A percentile compares a stretch with the other conserved stretches of the same genome.
Evolutionary conservation across 2,113 vertebrate species (phyloP).

Genomic region (Hemichromis elongatus): DNA sequence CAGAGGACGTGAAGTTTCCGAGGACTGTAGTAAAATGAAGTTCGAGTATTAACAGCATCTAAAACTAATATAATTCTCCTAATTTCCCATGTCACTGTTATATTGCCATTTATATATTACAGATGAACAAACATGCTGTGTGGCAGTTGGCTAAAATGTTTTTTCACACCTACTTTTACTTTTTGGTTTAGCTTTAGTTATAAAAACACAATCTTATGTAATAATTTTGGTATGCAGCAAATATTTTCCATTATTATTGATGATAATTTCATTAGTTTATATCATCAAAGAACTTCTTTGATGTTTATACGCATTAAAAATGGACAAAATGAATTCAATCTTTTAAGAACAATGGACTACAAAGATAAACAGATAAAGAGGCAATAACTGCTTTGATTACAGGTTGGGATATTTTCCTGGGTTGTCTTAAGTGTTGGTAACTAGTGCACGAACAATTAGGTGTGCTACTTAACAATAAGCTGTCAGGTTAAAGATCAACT

Average conservation of each 20-base stretch:
- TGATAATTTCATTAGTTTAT: background rate
- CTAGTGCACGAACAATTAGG: background rate
- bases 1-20: background rate
- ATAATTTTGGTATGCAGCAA: background rate
- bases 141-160: background rate
- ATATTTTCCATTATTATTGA: background rate
- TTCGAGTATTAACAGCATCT: background rate
- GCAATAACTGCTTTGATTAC: background rate
- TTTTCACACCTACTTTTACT: background rate
- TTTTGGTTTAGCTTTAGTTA: background rate
- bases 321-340: too few species aligned
- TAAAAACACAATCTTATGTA: background rate
- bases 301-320: too few species aligned
- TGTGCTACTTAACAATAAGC: background rate
- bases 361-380: background rate
- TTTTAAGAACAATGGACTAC: too few species aligned
- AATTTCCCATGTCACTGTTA: background rate
- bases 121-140: background rate
- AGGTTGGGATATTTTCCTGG: background rate
- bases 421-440: background rate
- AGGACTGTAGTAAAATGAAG: background rate
- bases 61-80: background rate
- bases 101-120: background rate
- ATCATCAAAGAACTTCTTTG: background rate
- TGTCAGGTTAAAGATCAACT: background rate